Conservation (phyloP, 2,888 invertebrate genomes). For the Cantharis lateralis region DNA sequence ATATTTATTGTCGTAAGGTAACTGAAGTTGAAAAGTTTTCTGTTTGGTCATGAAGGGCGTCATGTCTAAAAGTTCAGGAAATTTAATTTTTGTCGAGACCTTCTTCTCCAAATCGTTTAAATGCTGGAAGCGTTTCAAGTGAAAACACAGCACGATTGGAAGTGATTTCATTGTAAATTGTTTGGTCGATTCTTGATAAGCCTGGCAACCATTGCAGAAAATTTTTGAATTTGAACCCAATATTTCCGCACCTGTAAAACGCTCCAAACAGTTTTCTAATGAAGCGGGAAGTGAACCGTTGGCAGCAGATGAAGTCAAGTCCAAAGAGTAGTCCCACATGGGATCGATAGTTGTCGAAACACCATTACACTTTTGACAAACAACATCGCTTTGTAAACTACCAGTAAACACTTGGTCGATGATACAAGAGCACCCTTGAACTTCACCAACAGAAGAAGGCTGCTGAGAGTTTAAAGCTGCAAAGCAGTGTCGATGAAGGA, state of each 20-base stretch:
- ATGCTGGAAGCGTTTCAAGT: constrained; percentile 94
- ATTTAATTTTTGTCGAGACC: constrained; percentile 90
- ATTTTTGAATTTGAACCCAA: constrained; percentile 90
- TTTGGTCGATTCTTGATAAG: constrained; percentile 93
- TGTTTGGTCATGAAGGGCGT: constrained; percentile 85
- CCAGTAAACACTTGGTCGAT: constrained; percentile 98
- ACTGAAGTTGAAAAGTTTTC: constrained; percentile 29
- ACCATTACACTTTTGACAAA: constrained; percentile 92
- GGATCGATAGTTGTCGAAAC: constrained; percentile 97
- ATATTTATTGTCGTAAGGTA: constrained; percentile 76
- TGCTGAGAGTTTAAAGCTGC: constrained; percentile 43
- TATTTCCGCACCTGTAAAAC: constrained; percentile 92
- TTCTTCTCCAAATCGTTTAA: constrained; percentile 83
- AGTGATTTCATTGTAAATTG: constrained; percentile 93
- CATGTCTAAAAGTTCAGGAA: constrained; percentile 95
- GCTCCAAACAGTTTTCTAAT: constrained; percentile 85
- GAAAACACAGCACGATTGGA: constrained; percentile 95
- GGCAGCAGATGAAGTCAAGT: constrained; percentile 70
- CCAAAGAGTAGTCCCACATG: constrained; percentile 96
- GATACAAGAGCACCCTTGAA: constrained; percentile 81
- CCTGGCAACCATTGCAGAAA: constrained; percentile 88
- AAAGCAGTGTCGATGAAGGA: constrained; percentile 81
- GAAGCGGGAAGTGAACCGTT: constrained; percentile 71
- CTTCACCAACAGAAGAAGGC: constrained; percentile 31
- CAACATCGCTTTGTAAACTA: constrained; percentile 93